Conservation (phyloP, 2,113 vertebrate genomes). For the Sapayoa aenigma region DNA sequence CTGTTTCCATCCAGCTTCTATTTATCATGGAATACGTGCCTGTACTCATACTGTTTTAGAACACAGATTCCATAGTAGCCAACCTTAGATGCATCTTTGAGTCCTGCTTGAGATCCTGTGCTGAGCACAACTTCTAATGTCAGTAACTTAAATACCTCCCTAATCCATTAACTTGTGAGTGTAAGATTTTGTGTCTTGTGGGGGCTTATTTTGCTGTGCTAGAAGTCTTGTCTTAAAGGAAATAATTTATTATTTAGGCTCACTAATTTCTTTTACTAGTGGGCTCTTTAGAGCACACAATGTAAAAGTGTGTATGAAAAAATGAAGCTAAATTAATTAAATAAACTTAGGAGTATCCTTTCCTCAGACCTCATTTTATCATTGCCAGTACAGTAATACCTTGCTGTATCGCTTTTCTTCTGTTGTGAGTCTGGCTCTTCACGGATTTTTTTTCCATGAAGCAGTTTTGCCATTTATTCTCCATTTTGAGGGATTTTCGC, state of each 20-base stretch:
- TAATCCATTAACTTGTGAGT: not conserved
- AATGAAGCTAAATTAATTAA: not conserved
- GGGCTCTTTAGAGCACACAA: not conserved
- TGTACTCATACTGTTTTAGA: not conserved
- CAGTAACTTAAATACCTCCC: not conserved
- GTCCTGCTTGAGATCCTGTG: not conserved
- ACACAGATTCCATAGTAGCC: not conserved
- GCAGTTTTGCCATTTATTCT: too few species aligned
- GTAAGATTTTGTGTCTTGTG: not conserved
- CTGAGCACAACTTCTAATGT: not conserved
- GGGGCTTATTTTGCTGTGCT: not conserved
- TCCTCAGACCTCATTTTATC: not conserved
- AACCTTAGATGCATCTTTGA: not conserved
- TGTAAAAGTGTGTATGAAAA: not conserved
- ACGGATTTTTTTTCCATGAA: too few species aligned
- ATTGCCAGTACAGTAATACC: too few species aligned
- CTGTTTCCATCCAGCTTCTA: not conserved
- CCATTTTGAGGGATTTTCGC: too few species aligned
- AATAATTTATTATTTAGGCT: not conserved
- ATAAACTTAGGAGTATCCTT: not conserved
- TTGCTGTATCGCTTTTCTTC: too few species aligned
- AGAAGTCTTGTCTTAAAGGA: not conserved
- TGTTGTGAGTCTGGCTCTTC: too few species aligned
- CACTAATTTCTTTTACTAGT: not conserved
- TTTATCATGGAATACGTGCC: not conserved